Evolutionary conservation across 2,888 invertebrate genomes (phyloP).

Genomic region (Caradrina clavipalpis): DNA sequence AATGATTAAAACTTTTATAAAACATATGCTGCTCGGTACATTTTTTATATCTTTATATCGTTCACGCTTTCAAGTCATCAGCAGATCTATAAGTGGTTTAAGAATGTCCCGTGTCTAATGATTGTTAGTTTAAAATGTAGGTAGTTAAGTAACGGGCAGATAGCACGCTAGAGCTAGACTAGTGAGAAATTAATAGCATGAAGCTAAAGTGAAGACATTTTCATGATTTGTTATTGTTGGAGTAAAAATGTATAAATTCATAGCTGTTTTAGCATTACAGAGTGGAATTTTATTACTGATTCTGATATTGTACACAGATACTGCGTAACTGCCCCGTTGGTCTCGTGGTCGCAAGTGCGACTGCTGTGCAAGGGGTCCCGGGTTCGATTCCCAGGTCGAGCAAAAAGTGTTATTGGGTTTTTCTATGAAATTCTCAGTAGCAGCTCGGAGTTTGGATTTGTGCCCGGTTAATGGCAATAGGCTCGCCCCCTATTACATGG

Average conservation of each 20-base stretch:
- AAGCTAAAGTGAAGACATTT: constrained; percentile 6
- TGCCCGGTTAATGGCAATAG: too few species aligned
- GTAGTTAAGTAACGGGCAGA: constrained; percentile 15
- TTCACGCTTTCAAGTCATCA: constrained; percentile 57
- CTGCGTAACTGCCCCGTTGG: too few species aligned
- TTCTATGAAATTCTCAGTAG: too few species aligned
- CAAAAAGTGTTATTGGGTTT: too few species aligned
- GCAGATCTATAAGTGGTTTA: constrained; percentile 32
- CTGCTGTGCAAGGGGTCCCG: too few species aligned
- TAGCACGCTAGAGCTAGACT: constrained; percentile 32
- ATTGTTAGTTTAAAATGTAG: constrained; percentile 38
- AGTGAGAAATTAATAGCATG: constrained; percentile 24
- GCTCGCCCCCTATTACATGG: too few species aligned
- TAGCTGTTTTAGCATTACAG: neutral
- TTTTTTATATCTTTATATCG: constrained; percentile 32
- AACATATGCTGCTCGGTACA: constrained; percentile 16
- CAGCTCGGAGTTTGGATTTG: too few species aligned
- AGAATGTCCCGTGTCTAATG: constrained; percentile 52
- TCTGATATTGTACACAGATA: neutral
- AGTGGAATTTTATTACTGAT: neutral
- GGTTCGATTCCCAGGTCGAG: too few species aligned
- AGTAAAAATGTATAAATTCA: neutral
- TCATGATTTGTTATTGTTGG: constrained; percentile 3
- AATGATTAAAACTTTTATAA: constrained; percentile 23
- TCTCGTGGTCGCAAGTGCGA: too few species aligned